These are phyloP conservation scores for Corticium candelabrum DNA, from an alignment of 37 sponge, comb jelly and placozoan genomes.

Conservation along the genomic window DNA sequence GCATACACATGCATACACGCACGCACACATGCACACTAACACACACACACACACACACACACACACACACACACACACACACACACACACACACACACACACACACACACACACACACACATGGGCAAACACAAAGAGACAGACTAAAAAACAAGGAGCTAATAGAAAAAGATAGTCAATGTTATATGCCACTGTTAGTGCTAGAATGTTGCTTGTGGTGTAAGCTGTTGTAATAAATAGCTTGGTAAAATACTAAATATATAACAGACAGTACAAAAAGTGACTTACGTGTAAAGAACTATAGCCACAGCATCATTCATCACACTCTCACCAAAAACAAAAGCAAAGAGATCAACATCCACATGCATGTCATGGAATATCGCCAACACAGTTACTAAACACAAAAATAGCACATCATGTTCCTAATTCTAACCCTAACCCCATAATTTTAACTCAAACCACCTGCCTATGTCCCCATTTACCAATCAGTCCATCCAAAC, in stretches of 20 bases:
- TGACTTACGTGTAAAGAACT: constrained; percentile 52
- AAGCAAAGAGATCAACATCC: constrained; percentile 83
- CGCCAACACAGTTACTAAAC: constrained; percentile 87
- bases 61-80: constrained; percentile 15
- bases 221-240: no score
- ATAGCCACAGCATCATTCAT: constrained; percentile 99
- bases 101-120: constrained; percentile 14
- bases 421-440: not conserved
- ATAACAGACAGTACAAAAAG: not conserved
- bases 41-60: constrained; percentile 18
- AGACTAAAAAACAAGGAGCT: not conserved
- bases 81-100: constrained; percentile 8
- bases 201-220: no score
- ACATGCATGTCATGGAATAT: constrained; percentile 93
- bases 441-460: not conserved
- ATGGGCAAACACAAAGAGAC: not conserved
- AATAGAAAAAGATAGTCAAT: not conserved
- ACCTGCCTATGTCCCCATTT: no score
- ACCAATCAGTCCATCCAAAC: no score
- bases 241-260: no score
- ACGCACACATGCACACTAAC: no score
- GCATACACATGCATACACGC: no score
- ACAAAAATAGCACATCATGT: no score
- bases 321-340: constrained; percentile 98
- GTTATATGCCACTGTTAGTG: no score